Conservation (phyloP, 2,888 invertebrate genomes). For the Morpho achilles region DNA sequence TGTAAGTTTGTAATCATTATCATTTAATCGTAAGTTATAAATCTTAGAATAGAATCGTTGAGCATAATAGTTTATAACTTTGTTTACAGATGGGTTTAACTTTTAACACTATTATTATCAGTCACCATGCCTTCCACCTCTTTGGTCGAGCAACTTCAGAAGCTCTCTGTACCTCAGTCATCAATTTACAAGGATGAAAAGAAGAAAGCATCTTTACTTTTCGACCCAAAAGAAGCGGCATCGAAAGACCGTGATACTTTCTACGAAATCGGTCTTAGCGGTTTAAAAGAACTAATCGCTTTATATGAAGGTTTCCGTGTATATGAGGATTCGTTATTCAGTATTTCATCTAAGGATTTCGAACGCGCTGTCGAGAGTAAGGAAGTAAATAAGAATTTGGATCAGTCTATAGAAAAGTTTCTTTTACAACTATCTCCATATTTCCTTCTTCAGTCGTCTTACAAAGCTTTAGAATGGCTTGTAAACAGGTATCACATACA, state of each 20-base stretch:
- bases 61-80: too few species aligned
- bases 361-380: slow-evolving; percentile 88
- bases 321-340: slow-evolving; percentile 88
- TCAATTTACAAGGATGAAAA: slow-evolving; percentile 82
- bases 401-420: slow-evolving; percentile 88
- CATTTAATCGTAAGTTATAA: too few species aligned
- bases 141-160: slow-evolving; percentile 87
- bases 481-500: slow-evolving; percentile 93
- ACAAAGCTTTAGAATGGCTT: slow-evolving; percentile 97
- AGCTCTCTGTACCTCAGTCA: slow-evolving; percentile 87
- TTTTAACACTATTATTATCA: not conserved
- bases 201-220: slow-evolving; percentile 89
- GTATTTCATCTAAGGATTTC: slow-evolving; percentile 85
- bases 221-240: slow-evolving; percentile 94
- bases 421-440: slow-evolving; percentile 92
- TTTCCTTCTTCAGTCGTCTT: slow-evolving; percentile 88
- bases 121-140: slow-evolving; percentile 79
- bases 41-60: too few species aligned
- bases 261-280: slow-evolving; percentile 91
- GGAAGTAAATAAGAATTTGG: slow-evolving; percentile 86
- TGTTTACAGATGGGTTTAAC: too few species aligned
- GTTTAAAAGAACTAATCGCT: slow-evolving; percentile 88
- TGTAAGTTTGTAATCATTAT: too few species aligned
- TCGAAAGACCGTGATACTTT: slow-evolving; percentile 90
- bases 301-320: slow-evolving; percentile 85